Base-by-base conservation (phyloP, 2,888 invertebrate genomes). In the Patella ulyssiponensis region DNA sequence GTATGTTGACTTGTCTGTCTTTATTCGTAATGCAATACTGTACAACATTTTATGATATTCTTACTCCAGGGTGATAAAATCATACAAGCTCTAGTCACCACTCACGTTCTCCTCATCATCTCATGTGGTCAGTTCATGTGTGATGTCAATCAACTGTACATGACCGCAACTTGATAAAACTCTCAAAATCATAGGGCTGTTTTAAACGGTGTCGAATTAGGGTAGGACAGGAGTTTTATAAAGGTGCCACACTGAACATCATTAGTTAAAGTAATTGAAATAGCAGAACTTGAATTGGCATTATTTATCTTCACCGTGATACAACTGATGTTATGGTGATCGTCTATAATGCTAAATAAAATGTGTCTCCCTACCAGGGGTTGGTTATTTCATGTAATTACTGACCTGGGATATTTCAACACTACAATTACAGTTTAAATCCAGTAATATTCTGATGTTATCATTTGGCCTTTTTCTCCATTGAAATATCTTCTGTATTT, bases 1-100 rank as follows among this genome's bases (percentile, higher is more conserved):
- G 95, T 95, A 91, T 90, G 92, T 87, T 11, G n/a, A 69, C 2
- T 27, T 64, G 44, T 9, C 9, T 4, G 44, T 44, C 44, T 44
- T 9, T 44, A 44, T 44, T 9, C 44, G 9, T 44, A 9, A 7
- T 44, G 9, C 44, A 9, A 44, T 44, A 9, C 44, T 44, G 9
- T 1, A 44, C 9, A 44, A 44, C 44, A 44, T 44, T 44, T 44
- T 0, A 7, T 44, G 44, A 9, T 9, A 9, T 7, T 44, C 44
- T 44, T 9, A 44, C 9, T 44, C 44, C 0, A 9, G 7, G 7
- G 44, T 44, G 44, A 7, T 44, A 44, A 9, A 9, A 44, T 9
- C 44, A 44, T 44, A 33, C 33, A 33, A 4, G n/a, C 5, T 20
- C 27, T 23, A 33, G 5, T 33, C 5, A 0, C 44, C 9, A 44